phyloP scores from a whole-genome alignment of 2,113 vertebrate species.

The Archilochus colubris region DNA sequence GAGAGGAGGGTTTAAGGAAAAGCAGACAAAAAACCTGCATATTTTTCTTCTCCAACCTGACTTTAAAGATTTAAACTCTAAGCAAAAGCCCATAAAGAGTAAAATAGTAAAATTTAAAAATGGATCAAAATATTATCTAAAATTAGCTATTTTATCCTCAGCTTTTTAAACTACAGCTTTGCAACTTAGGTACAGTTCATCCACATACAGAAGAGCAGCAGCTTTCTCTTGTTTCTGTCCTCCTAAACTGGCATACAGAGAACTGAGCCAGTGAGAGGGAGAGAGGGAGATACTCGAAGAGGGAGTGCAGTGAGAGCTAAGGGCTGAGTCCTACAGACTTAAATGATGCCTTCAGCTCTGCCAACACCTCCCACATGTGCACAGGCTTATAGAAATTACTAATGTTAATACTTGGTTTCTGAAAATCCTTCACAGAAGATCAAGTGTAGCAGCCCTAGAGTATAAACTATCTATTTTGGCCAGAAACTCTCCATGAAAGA shows the following conservation, averaged over 20 bases:
- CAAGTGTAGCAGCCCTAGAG: not conserved
- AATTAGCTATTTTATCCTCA: not conserved
- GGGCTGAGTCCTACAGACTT: not conserved
- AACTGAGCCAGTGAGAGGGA: not conserved
- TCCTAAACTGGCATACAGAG: not conserved
- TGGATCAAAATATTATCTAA: not conserved
- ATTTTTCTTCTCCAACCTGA: not conserved
- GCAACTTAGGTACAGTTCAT: not conserved
- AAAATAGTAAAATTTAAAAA: not conserved
- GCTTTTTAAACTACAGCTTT: not conserved
- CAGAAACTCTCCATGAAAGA: constrained; percentile 4
- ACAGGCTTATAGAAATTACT: not conserved
- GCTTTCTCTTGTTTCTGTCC: not conserved
- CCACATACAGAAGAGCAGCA: not conserved
- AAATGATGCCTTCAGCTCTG: constrained; percentile 2
- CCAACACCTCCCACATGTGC: not conserved
- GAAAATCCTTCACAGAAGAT: not conserved
- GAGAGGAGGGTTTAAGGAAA: constrained; percentile 33
- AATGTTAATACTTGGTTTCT: not conserved
- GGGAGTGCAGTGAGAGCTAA: not conserved
- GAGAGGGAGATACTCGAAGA: not conserved
- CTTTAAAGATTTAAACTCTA: not conserved
- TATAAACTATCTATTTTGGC: not conserved
- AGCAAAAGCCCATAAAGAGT: not conserved
- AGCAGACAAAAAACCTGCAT: not conserved